Conservation (phyloP, 2,888 invertebrate genomes). For the Hirtodrosophila duncani region DNA sequence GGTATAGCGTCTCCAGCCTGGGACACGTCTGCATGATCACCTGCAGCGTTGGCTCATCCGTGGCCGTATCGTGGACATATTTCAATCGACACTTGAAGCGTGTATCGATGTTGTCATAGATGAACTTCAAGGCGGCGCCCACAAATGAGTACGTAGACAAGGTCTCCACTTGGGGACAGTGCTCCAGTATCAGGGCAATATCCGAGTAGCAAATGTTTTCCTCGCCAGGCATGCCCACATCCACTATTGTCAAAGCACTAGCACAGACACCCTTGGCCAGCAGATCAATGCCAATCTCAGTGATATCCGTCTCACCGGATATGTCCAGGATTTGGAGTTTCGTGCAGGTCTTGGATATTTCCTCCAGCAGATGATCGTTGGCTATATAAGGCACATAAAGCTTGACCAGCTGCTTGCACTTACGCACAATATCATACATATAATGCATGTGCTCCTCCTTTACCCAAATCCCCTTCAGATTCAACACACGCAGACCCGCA, state of each 20-base stretch:
- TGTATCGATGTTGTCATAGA: conserved; percentile 80
- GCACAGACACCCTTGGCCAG: conserved; percentile 81
- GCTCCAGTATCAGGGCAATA: conserved; percentile 82
- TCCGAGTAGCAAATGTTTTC: conserved; percentile 84
- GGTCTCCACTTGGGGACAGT: conserved; percentile 83
- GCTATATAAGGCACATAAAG: conserved; percentile 85
- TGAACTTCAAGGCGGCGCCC: conserved; percentile 81
- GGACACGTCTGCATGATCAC: conserved; percentile 83
- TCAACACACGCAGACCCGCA: conserved; percentile 82
- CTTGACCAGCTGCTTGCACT: conserved; percentile 81
- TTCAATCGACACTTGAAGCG: conserved; percentile 83
- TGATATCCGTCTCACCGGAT: conserved; percentile 85
- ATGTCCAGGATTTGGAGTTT: conserved; percentile 82
- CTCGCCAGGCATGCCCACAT: conserved; percentile 85
- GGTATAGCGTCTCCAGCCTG: conserved; percentile 82
- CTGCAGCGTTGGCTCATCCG: conserved; percentile 81
- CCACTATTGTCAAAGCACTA: conserved; percentile 81
- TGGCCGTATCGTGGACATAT: conserved; percentile 84
- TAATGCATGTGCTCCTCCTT: conserved; percentile 84
- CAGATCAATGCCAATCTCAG: conserved; percentile 82
- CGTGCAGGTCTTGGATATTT: conserved; percentile 80
- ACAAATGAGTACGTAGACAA: conserved; percentile 85
- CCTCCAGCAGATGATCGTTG: conserved; percentile 83
- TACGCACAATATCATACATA: conserved; percentile 82
- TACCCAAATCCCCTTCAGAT: conserved; percentile 86